phyloP scores from a whole-genome alignment of 2,797 vertebrate species.

The Malurus splendens region DNA sequence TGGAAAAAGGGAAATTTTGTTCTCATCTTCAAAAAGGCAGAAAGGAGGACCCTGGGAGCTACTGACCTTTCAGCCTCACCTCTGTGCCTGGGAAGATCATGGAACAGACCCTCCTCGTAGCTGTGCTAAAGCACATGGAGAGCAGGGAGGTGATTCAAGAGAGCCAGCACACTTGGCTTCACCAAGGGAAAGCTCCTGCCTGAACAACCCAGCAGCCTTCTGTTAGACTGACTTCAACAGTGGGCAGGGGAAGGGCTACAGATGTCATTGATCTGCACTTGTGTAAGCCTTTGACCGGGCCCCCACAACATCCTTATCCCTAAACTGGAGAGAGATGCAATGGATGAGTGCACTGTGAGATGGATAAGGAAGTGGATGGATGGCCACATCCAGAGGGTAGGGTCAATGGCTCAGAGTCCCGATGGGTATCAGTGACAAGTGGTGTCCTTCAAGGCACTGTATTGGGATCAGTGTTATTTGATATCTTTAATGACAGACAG shows the following conservation, averaged over 20 bases:
- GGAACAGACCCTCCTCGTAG: neutral
- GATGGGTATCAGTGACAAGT: neutral
- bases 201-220: neutral
- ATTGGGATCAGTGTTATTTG: neutral
- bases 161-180: neutral
- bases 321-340: neutral
- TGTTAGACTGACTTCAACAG: neutral
- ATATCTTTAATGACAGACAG: neutral
- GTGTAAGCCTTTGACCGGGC: neutral
- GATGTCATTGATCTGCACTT: neutral
- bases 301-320: neutral
- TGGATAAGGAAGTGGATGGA: neutral
- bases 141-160: neutral
- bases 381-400: neutral
- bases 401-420: neutral
- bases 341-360: neutral
- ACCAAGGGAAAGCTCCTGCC: neutral
- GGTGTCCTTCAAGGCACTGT: neutral
- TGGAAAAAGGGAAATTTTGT: neutral
- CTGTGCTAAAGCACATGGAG: neutral
- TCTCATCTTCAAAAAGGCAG: neutral
- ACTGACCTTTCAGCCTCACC: neutral
- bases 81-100: neutral
- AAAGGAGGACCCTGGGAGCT: neutral
- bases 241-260: neutral